These are phyloP conservation scores for Noctua fimbriata DNA, from an alignment of 2,888 invertebrate genomes.

Conservation along the genomic window DNA sequence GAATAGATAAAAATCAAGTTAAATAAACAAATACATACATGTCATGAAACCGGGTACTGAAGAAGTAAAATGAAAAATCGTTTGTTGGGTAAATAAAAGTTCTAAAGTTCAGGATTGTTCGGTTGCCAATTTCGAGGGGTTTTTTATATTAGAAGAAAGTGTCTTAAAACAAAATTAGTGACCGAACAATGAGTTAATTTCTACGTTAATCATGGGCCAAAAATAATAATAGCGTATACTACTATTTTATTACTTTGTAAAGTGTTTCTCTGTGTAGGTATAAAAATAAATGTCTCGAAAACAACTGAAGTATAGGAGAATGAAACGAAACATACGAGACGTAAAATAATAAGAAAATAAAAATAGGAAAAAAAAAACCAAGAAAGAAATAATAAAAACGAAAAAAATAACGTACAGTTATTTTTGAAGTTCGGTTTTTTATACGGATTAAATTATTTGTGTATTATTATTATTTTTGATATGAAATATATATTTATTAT, in stretches of 20 bases:
- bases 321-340: constrained; percentile 75
- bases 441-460: constrained; percentile 78
- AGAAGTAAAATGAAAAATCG: constrained; percentile 76
- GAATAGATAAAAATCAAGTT: constrained; percentile 61
- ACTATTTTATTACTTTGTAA: constrained; percentile 84
- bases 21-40: constrained; percentile 68
- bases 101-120: constrained; percentile 81
- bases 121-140: constrained; percentile 78
- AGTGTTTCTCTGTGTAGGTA: constrained; percentile 91
- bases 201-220: constrained; percentile 88
- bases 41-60: constrained; percentile 86
- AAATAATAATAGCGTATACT: constrained; percentile 85
- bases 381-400: constrained; percentile 71
- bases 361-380: constrained; percentile 75
- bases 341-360: constrained; percentile 74
- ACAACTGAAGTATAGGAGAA: constrained; percentile 87
- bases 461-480: constrained; percentile 65
- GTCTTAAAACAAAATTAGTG: constrained; percentile 76
- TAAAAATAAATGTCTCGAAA: constrained; percentile 81
- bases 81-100: constrained; percentile 80
- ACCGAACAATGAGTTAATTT: constrained; percentile 80
- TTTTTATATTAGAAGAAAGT: constrained; percentile 12
- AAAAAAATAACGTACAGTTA: constrained; percentile 73
- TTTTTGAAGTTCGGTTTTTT: constrained; percentile 76
- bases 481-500: constrained; percentile 66